Base-by-base conservation (phyloP, 2,797 vertebrate genomes). In the Neosilurus mollespiculum region DNA sequence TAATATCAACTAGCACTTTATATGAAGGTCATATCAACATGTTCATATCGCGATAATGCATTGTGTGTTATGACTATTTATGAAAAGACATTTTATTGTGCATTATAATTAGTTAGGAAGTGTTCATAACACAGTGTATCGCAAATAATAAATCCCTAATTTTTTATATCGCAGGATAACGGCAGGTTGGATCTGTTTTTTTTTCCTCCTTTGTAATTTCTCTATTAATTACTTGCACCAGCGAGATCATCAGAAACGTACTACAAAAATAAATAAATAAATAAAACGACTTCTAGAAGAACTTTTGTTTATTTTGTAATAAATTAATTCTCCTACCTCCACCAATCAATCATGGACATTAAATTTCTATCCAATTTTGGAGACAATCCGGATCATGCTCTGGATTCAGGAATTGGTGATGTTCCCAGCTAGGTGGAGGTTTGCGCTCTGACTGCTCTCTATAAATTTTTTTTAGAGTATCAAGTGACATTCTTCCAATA, bases 21-120 rank as follows among this genome's bases (percentile, higher is more conserved):
- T 53, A 51, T 20, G 9, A 78, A 53, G 61, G 77, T 78, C 77
- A 65, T 26, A 49, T 26, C 37, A 77, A 15, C 75, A 49, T 26
- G 5, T 78, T 37, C 30, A 4, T 37, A 9, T 61, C 54, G 16
- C 26, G 69, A 65, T 65, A 37, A 49, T 43, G 20, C 10, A 6
- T 6, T 43, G 37, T 20, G 43, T 37, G 7, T 69, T 49, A 49
- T 12, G 34, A 22, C 5, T 4, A 8, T 11, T 11, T 64, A 12
- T 22, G 24, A 12, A 22, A n/a, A 59, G 22, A 22, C 72, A 34
- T 15, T 22, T 58, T 3, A 16, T 30, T 30, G 56, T 34, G 72
- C 54, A 16, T 73, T 56, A 10, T 15, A 12, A 73, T 14, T 53
- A 8, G 43, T 71, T 71, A n/a, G 3, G 4, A 14, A 16, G 2